phyloP scores from a whole-genome alignment of 23 tunicate species.

The Ciona savignyi region DNA sequence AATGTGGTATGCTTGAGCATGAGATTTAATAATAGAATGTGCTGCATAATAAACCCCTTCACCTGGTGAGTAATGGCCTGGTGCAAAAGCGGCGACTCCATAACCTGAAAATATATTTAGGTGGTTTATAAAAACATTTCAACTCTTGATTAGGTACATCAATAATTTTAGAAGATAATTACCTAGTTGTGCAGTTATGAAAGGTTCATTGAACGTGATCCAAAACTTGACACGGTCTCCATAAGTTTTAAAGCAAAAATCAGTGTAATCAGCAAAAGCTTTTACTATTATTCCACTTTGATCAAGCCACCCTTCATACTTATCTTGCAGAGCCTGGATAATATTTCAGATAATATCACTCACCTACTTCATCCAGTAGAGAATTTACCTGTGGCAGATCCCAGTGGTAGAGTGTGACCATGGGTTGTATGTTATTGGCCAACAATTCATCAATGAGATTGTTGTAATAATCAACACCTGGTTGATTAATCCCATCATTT shows the following conservation, averaged over 20 bases:
- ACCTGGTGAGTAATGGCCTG: constrained; percentile 42
- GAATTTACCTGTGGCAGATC: constrained; percentile 84
- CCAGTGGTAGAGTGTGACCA: constrained; percentile 98
- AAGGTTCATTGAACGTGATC: constrained; percentile 99
- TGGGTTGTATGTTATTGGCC: constrained; percentile 75
- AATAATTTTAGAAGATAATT: too few relatives aligned
- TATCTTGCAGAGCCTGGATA: constrained; percentile 49
- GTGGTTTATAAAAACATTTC: background rate
- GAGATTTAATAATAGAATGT: constrained; percentile 86
- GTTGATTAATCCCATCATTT: constrained; percentile 40
- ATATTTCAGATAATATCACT: background rate
- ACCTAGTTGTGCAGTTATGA: constrained; percentile 83
- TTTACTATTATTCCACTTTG: constrained; percentile 44
- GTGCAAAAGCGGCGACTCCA: constrained; percentile 80
- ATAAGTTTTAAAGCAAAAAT: constrained; percentile 65
- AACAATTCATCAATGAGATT: constrained; percentile 77
- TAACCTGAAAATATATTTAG: constrained; percentile 46
- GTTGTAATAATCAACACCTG: constrained; percentile 79
- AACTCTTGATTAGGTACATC: background rate
- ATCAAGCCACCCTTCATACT: constrained; percentile 89
- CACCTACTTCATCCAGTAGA: background rate
- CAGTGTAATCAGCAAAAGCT: constrained; percentile 75
- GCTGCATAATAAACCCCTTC: constrained; percentile 87
- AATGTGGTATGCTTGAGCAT: constrained; percentile 73
- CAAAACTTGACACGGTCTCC: constrained; percentile 96